These are phyloP conservation scores for Crypturellus tataupa DNA, from an alignment of 2,797 vertebrate genomes.

Conservation along the genomic window DNA sequence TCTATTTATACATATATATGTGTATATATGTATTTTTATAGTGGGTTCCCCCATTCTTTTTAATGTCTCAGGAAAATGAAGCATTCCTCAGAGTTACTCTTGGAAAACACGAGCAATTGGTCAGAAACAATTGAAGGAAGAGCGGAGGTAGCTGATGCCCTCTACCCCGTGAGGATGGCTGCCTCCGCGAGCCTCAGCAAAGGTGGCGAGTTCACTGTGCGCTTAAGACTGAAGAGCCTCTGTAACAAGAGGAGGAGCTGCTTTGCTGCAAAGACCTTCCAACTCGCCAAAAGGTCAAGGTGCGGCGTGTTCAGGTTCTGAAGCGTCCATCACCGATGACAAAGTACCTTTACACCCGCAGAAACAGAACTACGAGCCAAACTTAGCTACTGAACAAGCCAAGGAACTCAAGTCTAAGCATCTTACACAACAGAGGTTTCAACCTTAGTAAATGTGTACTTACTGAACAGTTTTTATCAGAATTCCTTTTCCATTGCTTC, in stretches of 20 bases:
- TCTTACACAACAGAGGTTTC: not conserved
- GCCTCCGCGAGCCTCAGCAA: fast-evolving
- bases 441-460: slow-evolving; percentile 63
- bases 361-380: not conserved
- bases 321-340: not conserved
- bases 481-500: slow-evolving; percentile 93
- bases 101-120: not conserved
- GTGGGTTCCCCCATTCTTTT: not conserved
- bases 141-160: not conserved
- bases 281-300: not conserved
- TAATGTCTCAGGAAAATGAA: not conserved
- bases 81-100: not conserved
- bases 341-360: not conserved
- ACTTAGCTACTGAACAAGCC: not conserved
- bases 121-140: not conserved
- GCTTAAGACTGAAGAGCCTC: not conserved
- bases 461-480: slow-evolving; percentile 87
- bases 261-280: not conserved
- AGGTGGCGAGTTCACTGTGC: not conserved
- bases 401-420: not conserved
- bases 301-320: not conserved
- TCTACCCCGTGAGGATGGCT: not conserved
- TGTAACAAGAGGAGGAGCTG: not conserved
- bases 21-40: not conserved
- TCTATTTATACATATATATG: not conserved